These are phyloP conservation scores for Tholera decimalis DNA, from an alignment of 2,888 invertebrate species.

Conservation along the genomic window DNA sequence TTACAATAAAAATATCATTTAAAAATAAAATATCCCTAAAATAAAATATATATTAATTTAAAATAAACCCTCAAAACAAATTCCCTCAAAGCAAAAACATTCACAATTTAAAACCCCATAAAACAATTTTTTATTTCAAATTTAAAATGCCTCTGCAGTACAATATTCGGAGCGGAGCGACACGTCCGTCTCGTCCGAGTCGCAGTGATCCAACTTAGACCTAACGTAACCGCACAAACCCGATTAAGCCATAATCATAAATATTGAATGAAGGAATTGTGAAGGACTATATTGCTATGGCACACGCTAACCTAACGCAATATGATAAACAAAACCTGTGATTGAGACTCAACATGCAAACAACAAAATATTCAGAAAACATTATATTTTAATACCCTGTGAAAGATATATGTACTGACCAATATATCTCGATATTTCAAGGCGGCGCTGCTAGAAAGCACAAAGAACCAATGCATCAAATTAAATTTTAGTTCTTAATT, in stretches of 20 bases:
- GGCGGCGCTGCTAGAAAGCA: constrained; percentile 4
- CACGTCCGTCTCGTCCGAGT: too few species aligned
- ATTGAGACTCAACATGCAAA: constrained; percentile 50
- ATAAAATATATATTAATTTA: too few species aligned
- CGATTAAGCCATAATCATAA: not conserved
- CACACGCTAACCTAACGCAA: constrained; percentile 29
- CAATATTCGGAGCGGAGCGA: too few species aligned
- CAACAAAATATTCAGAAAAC: constrained; percentile 33
- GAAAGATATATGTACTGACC: constrained; percentile 9
- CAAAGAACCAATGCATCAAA: not conserved
- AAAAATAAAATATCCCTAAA: too few species aligned
- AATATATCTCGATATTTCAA: constrained; percentile 4
- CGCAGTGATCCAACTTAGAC: not conserved
- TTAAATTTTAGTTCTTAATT: constrained; percentile 26
- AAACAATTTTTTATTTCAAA: too few species aligned
- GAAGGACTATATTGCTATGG: not conserved
- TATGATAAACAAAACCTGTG: constrained; percentile 45
- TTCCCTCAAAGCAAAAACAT: too few species aligned
- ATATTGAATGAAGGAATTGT: constrained; percentile 23
- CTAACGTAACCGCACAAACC: not conserved
- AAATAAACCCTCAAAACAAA: too few species aligned
- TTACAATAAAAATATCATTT: too few species aligned
- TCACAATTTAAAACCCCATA: too few species aligned
- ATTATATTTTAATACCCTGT: constrained; percentile 29
- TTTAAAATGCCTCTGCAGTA: too few species aligned